Evolutionary conservation across 2,888 invertebrate species (phyloP).

Genomic region (Agrochola lota): DNA sequence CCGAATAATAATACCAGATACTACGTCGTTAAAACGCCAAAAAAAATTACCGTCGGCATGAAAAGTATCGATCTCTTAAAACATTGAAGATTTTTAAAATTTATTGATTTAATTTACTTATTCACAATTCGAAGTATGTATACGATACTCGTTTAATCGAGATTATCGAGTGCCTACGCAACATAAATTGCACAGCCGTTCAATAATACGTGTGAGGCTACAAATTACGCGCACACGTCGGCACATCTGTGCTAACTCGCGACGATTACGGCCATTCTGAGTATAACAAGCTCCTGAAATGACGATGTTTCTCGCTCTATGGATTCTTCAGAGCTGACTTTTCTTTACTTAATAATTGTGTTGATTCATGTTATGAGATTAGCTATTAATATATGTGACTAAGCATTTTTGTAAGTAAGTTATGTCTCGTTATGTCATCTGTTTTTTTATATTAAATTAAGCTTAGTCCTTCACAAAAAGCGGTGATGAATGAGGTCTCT

Average conservation of each 20-base stretch:
- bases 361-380: background rate
- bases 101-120: no score
- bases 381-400: background rate
- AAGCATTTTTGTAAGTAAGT: background rate
- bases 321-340: slow-evolving; percentile 1
- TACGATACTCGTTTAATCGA: background rate
- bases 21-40: no score
- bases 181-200: slow-evolving; percentile 11
- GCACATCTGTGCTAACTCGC: slow-evolving; percentile 18
- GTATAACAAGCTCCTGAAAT: slow-evolving; percentile 25
- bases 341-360: background rate
- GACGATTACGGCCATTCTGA: slow-evolving; percentile 24
- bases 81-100: no score
- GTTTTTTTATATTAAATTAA: no score
- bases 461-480: background rate
- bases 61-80: no score
- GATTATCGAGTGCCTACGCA: background rate
- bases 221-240: slow-evolving; percentile 27
- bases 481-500: no score
- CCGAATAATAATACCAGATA: no score
- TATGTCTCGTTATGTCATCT: no score
- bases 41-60: no score
- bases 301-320: background rate
- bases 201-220: slow-evolving; percentile 31
- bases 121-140: no score